Base-by-base conservation (phyloP, 2,797 vertebrate genomes). In the Crypturellus tataupa region DNA sequence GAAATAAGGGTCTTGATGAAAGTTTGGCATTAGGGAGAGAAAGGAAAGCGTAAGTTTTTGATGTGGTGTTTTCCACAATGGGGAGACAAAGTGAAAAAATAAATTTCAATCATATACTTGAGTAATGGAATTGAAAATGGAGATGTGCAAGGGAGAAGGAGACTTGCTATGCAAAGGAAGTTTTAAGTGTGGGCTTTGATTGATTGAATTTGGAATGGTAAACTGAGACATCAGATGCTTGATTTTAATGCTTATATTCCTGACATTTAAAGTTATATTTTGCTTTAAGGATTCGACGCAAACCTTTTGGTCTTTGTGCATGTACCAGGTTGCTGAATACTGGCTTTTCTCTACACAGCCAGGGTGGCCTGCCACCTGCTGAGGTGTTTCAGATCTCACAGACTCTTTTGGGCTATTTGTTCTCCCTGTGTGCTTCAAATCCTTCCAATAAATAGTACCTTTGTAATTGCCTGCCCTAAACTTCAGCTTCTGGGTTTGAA, bases 381-480 rank as follows among this genome's bases (percentile, higher is more conserved):
- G 59, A 85, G 49, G 20, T 81, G 55, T 59, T 94, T 91, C 65
- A 84, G 58, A 46, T 81, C 73, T 69, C 67, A 40, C 27, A 14
- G 76, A 20, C 25, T 55, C 42, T 90, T 87, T 91, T 23, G 79
- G 29, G 23, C 20, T 70, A 12, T 40, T 88, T 89, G 25, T 82
- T 89, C 42, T 12, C 21, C 12, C 58, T 68, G 27, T n/a, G 4
- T 37, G 27, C 73, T 78, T 77, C 78, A 84, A 85, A 44, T 31
- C 10, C 27, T 80, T 82, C 46, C 20, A 69, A 12, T 65, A 73
- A 94, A 51, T 25, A 46, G 59, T 71, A 19, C 70, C 19, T 85
- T 75, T 86, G 69, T 72, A 87, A 76, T 53, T 65, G 12, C 58
- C 82, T 89, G 37, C 70, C 91, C 31, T 72, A 19, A 89, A 21